Evolutionary conservation across 1,140 invertebrate genomes (phyloP), one percentile per base, ranked within the genome.

Genomic region (Drosophila dunni): DNA sequence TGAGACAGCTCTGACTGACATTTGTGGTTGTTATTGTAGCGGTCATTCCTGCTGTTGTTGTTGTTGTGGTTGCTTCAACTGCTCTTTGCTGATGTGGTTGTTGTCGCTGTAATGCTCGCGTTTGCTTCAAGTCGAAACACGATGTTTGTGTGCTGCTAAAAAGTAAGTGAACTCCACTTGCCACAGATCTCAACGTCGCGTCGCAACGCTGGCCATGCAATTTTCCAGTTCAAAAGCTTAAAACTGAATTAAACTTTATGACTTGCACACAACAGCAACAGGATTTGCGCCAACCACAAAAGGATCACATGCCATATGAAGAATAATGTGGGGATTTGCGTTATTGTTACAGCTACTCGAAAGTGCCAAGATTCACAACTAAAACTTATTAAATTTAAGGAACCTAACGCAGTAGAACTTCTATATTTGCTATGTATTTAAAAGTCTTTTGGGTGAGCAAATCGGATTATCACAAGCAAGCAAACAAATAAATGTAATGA

Each of bases 201-300:
- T 29, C 24, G 24, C 24, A 29, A 29, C 24, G 70, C 51, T 67
- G 74, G 51, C 61, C 79, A 88, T 86, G 84, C 84, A 89, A 89
- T 89, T 89, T 89, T 89, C 84, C 84, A 89, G 84, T 89, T 89
- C 74, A 89, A 89, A 89, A 86, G 84, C 85, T 89, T 89, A 89
- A 89, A 89, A 89, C 84, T 84, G 89, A 89, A 89, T 89, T 89
- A 89, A 89, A 89, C 80, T 89, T 89, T 89, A 89, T 89, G 84
- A 89, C 84, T 89, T 89, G 70, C 78, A 76, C 58, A 60, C 67
- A 82, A 62, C 66, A 38, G 40, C 75, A 84, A 83, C 64, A 81
- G 83, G 83, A 86, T 86, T 86, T 86, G 83, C 80, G 76, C 61
- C 67, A 88, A 88, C 83, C 73, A 88, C 83, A 88, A 89, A 89